phyloP scores from a whole-genome alignment of 2,797 vertebrate species.

The Merluccius polli region DNA sequence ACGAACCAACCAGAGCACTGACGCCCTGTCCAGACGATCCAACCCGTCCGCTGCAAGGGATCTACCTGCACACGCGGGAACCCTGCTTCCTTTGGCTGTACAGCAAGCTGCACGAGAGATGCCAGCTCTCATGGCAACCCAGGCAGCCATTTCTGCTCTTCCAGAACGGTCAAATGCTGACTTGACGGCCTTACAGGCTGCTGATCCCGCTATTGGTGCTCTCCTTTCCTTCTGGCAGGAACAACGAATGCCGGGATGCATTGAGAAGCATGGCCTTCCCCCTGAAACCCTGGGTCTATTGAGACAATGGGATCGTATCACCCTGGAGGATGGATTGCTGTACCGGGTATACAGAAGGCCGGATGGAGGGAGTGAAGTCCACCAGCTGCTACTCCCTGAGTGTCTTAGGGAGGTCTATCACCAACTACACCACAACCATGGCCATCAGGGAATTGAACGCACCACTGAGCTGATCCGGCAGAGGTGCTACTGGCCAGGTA shows the following conservation, averaged over 20 bases:
- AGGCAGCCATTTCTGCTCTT: neutral
- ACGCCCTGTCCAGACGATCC: conserved; percentile 6
- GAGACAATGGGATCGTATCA: neutral
- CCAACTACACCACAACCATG: conserved; percentile 2
- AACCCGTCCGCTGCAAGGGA: neutral
- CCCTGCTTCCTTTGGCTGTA: neutral
- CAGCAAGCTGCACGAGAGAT: neutral
- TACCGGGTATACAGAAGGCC: conserved; percentile 1
- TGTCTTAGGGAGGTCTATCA: neutral
- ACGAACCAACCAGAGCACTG: neutral
- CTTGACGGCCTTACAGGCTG: neutral
- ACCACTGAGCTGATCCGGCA: conserved; percentile 1
- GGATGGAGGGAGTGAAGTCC: neutral
- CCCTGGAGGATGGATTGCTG: neutral
- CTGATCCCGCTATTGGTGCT: neutral
- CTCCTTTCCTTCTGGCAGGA: neutral
- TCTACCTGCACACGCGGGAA: neutral
- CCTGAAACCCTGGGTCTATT: conserved; percentile 3
- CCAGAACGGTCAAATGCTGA: conserved; percentile 1
- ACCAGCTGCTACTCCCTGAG: neutral
- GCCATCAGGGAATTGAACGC: neutral
- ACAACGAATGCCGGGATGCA: neutral
- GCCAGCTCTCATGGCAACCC: neutral
- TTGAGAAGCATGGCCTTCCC: neutral
- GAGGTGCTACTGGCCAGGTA: neutral